These are phyloP conservation scores for Zoanthus gigantus DNA, from an alignment of 92 coral and sea anemone genomes.

Conservation along the genomic window DNA sequence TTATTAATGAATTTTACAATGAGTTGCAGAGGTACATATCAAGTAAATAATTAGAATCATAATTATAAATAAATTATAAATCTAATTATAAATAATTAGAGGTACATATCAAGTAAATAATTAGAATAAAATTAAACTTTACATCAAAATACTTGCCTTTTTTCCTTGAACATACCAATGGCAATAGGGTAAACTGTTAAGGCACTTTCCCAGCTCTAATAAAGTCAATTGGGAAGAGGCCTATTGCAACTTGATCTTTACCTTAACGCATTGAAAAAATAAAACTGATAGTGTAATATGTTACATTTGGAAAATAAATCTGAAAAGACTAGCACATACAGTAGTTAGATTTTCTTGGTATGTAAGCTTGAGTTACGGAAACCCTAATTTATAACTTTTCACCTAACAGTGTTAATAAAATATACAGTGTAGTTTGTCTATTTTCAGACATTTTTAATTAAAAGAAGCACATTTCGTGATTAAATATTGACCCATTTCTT, in stretches of 20 bases:
- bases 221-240: constrained; percentile 63
- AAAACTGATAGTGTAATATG: not conserved
- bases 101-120: too few species aligned
- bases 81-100: too few species aligned
- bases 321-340: not conserved
- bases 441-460: not conserved
- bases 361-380: not conserved
- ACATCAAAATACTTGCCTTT: constrained; percentile 28
- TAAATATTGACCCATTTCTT: not conserved
- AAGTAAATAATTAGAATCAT: too few species aligned
- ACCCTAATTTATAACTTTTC: not conserved
- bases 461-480: not conserved
- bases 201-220: constrained; percentile 64
- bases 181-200: constrained; percentile 67
- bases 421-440: not conserved
- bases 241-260: constrained; percentile 68
- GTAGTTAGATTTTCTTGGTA: not conserved
- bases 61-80: too few species aligned
- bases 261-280: constrained; percentile 10
- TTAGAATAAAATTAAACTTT: not conserved
- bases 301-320: not conserved
- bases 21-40: too few species aligned
- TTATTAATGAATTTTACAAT: constrained; percentile 7
- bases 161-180: constrained; percentile 54
- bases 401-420: not conserved